A percentile compares a stretch with the other conserved stretches of the same genome.
Conservation (phyloP, 2,888 invertebrate species). For the Allacma fusca region DNA sequence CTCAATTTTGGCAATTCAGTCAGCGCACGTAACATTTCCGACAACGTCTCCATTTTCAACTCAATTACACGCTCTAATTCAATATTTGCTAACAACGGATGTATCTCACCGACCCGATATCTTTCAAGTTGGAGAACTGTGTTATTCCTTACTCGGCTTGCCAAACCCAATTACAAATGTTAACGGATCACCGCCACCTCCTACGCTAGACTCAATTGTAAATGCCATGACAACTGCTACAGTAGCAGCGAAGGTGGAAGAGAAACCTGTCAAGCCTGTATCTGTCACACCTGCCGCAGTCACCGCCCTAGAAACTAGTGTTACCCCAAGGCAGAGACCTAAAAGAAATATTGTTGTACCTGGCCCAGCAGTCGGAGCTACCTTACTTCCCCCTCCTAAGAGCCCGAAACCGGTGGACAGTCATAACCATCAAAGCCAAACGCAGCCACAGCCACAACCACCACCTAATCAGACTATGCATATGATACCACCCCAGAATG, state of each 20-base stretch:
- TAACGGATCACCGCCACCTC: conserved; percentile 41
- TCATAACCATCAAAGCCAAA: conserved; percentile 40
- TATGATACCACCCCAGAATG: conserved; percentile 30
- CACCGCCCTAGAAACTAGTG: conserved; percentile 75
- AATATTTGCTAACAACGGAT: conserved; percentile 87
- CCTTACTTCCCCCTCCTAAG: conserved; percentile 54
- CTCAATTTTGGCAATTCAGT: conserved; percentile 90
- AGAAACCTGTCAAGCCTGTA: conserved; percentile 42
- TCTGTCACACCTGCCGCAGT: conserved; percentile 57
- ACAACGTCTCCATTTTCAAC: conserved; percentile 78
- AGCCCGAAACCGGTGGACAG: conserved; percentile 52
- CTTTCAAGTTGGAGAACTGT: conserved; percentile 69
- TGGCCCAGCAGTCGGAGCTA: conserved; percentile 48
- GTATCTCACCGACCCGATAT: conserved; percentile 85
- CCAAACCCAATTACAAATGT: conserved; percentile 50
- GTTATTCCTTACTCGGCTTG: conserved; percentile 44
- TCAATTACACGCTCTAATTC: conserved; percentile 76
- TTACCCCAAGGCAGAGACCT: conserved; percentile 82
- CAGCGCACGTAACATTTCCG: conserved; percentile 85
- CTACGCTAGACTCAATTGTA: conserved; percentile 61
- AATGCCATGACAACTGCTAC: conserved; percentile 70
- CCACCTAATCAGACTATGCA: neutral
- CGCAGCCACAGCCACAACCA: neutral
- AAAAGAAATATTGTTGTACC: conserved; percentile 68
- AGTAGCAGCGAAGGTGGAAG: conserved; percentile 48